Evolutionary conservation across 2,888 invertebrate species (phyloP), one percentile per base, ranked within the genome.

Genomic region (Pyrrhosoma nymphula): DNA sequence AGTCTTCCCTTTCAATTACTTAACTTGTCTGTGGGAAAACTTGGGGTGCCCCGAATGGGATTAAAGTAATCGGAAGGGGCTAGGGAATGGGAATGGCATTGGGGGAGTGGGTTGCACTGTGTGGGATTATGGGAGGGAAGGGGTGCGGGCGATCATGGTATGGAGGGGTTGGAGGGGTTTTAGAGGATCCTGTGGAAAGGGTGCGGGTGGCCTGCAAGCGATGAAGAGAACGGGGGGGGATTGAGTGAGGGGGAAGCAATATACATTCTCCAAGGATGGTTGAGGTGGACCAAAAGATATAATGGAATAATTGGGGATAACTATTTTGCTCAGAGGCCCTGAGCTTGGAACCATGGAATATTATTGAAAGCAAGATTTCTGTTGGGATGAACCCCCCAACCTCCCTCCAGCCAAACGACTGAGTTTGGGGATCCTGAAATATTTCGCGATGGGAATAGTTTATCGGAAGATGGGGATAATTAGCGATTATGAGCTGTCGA

Each of bases 21-120:
- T 93, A 93, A 93, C 93, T 93, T 93, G 93, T 93, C 93, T 69
- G 63, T 93, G 93, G 93, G 47, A 93, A 93, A 93, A 93, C 93
- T 93, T 69, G 60, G 93, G 93, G 63, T 69, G 39, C n/a, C 47
- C 47, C 35, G 47, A 47, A 93, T 93, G 60, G 47, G 93, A 93
- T 93, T 93, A 93, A 69, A 93, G 93, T 69, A 93, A 93, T 93
- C 93, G 93, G 60, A 20, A 20, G 90, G 82, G 82, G 16, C 56
- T 23, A 60, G 35, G 39, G 90, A 30, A 82, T 35, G 82, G 82
- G 82, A n/a, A n/a, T n/a, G n/a, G 69, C n/a, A 35, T 30, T 35
- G 55, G 60, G 56, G 60, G 60, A 8, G 47, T 60, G 60, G 60
- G 60, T 16, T 20, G 60, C 1, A 3, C 16, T 23, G 20, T 60